Evolutionary conservation across 1,140 invertebrate species (phyloP).

Genomic region (Nephila pilipes): DNA sequence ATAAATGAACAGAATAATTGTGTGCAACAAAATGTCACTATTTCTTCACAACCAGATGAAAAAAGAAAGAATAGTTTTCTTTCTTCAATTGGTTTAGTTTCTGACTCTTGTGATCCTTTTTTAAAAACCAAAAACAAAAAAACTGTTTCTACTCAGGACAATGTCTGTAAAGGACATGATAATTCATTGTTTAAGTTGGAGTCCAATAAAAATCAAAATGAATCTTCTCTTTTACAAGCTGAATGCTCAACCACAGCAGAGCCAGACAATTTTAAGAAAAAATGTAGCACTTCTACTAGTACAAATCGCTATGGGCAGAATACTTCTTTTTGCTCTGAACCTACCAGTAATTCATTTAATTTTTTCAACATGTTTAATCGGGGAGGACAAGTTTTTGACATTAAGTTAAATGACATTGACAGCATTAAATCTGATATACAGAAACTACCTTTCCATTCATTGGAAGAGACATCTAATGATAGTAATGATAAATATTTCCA

Average conservation of each 20-base stretch:
- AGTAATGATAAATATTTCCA: not conserved
- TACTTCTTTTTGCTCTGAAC: not conserved
- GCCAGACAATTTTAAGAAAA: not conserved
- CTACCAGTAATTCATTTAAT: not conserved
- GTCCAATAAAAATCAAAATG: not conserved
- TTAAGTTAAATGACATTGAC: not conserved
- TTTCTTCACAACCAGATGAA: not conserved
- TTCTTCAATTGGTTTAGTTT: not conserved
- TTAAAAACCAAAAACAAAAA: not conserved
- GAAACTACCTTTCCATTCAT: not conserved
- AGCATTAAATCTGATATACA: not conserved
- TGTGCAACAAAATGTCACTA: not conserved
- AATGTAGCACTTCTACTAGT: not conserved
- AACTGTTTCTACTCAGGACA: not conserved
- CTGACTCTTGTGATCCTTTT: not conserved
- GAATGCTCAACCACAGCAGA: not conserved
- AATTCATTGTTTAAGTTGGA: not conserved
- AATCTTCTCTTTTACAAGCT: not conserved
- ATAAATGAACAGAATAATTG: not conserved
- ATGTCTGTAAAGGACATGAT: not conserved
- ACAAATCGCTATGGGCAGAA: not conserved
- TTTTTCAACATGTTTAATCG: not conserved
- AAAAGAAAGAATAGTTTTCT: slow-evolving; percentile 1
- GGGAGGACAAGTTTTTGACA: slow-evolving; percentile 10
- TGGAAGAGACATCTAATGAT: not conserved